These are phyloP conservation scores for Helleia helle DNA, from an alignment of 2,888 invertebrate species.

Conservation along the genomic window DNA sequence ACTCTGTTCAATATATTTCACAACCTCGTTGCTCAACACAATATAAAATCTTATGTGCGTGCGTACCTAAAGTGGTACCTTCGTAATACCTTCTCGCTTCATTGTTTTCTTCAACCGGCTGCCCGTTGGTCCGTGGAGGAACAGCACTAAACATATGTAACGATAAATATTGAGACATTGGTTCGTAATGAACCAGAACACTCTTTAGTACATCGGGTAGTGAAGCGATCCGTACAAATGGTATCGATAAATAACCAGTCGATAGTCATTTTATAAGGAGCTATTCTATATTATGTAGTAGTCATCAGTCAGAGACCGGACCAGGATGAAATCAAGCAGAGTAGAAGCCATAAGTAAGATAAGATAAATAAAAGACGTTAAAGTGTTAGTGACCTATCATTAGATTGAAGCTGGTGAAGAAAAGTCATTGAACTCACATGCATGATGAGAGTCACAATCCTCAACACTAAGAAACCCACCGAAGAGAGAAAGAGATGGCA, in stretches of 20 bases:
- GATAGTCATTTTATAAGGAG: not conserved
- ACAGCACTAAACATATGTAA: conserved; percentile 20
- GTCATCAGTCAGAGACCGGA: too few species aligned
- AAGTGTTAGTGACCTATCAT: too few species aligned
- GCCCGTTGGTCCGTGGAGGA: conserved; percentile 20
- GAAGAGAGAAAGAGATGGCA: too few species aligned
- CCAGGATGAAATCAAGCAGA: too few species aligned
- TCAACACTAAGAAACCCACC: too few species aligned
- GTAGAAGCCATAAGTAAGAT: too few species aligned
- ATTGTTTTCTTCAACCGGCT: conserved; percentile 17
- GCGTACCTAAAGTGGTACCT: conserved; percentile 16
- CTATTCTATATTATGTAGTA: too few species aligned
- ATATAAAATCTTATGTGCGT: conserved; percentile 19
- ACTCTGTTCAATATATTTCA: conserved; percentile 30
- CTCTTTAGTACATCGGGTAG: conserved; percentile 4
- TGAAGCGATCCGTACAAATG: conserved; percentile 4
- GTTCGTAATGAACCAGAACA: conserved; percentile 19
- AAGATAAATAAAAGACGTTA: too few species aligned
- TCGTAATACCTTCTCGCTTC: conserved; percentile 20
- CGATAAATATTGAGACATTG: conserved; percentile 23
- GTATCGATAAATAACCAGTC: not conserved
- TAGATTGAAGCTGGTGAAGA: too few species aligned
- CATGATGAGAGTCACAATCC: too few species aligned
- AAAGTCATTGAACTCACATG: too few species aligned
- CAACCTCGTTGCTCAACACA: conserved; percentile 22